These are phyloP conservation scores for Lampris megalopsis DNA, from an alignment of 2,113 vertebrate species.

Conservation along the genomic window DNA sequence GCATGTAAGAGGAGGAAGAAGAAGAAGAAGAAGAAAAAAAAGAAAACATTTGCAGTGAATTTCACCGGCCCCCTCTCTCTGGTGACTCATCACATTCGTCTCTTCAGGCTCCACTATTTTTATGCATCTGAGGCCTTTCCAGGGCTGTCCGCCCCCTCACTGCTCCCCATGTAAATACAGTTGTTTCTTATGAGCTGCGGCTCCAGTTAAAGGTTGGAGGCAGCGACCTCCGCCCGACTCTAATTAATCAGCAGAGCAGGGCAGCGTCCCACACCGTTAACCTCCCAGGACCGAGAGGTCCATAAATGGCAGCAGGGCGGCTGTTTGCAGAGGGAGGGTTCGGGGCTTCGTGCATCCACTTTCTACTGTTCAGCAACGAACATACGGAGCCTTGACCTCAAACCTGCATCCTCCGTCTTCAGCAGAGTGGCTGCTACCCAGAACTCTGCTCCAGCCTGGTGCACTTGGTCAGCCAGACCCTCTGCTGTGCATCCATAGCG, in stretches of 20 bases:
- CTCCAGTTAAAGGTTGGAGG: constrained; percentile 57
- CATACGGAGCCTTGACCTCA: too few species aligned
- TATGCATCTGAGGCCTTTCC: constrained; percentile 35
- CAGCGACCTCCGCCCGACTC: constrained; percentile 60
- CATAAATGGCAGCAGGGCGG: constrained; percentile 43
- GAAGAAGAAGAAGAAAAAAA: too few species aligned
- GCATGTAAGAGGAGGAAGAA: neutral
- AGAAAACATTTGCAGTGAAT: constrained; percentile 18
- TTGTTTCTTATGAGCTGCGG: constrained; percentile 64
- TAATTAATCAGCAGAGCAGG: constrained; percentile 72
- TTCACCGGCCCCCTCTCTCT: constrained; percentile 10
- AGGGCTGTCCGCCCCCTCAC: constrained; percentile 40
- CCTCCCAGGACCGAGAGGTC: constrained; percentile 54
- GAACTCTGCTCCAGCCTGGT: too few species aligned
- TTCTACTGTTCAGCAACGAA: neutral
- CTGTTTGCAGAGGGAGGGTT: neutral
- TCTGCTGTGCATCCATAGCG: too few species aligned
- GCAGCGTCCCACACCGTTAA: constrained; percentile 64
- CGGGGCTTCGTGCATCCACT: constrained; percentile 18
- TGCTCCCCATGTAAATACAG: constrained; percentile 64
- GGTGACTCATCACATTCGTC: constrained; percentile 47
- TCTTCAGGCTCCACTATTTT: constrained; percentile 47
- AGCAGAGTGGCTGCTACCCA: too few species aligned
- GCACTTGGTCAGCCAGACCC: too few species aligned
- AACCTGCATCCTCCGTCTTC: too few species aligned